Conservation (phyloP, 2,113 vertebrate genomes). For the Brachyhypopomus gauderio region DNA sequence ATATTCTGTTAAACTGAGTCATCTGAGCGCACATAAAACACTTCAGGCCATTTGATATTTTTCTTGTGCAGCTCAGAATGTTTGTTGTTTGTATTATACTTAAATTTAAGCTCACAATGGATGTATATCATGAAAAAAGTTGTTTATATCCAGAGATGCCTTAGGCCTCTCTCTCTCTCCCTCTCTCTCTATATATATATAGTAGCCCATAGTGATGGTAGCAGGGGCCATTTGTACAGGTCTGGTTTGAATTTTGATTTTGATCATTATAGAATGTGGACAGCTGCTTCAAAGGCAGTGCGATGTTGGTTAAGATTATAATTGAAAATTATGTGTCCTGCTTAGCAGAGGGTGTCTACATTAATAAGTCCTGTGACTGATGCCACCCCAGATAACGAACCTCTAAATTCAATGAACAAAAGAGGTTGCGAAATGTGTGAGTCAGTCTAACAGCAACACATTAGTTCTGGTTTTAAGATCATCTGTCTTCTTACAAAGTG, state of each 20-base stretch:
- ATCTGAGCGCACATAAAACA: background rate
- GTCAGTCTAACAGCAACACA: slow-evolving; percentile 10
- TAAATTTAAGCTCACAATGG: too few species aligned
- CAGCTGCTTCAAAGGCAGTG: background rate
- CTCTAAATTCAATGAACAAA: slow-evolving; percentile 39
- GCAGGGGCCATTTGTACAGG: too few species aligned
- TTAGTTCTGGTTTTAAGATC: slow-evolving; percentile 26
- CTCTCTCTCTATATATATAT: too few species aligned
- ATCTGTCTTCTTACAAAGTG: background rate
- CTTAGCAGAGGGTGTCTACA: slow-evolving; percentile 1
- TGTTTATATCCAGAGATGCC: too few species aligned
- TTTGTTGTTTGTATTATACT: too few species aligned
- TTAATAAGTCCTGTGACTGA: slow-evolving; percentile 47
- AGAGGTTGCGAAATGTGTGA: slow-evolving; percentile 27
- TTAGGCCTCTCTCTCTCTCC: too few species aligned
- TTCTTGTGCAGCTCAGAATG: too few species aligned
- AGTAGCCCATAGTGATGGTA: too few species aligned
- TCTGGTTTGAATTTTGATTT: background rate
- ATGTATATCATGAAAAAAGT: too few species aligned
- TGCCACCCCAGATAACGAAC: slow-evolving; percentile 40
- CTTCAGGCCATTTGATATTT: too few species aligned
- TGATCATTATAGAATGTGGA: background rate
- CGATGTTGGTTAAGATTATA: slow-evolving; percentile 8
- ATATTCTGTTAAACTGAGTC: too few species aligned
- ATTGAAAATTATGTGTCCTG: slow-evolving; percentile 22